Evolutionary conservation across 2,797 vertebrate species (phyloP).

Genomic region (Sylvilagus floridanus): DNA sequence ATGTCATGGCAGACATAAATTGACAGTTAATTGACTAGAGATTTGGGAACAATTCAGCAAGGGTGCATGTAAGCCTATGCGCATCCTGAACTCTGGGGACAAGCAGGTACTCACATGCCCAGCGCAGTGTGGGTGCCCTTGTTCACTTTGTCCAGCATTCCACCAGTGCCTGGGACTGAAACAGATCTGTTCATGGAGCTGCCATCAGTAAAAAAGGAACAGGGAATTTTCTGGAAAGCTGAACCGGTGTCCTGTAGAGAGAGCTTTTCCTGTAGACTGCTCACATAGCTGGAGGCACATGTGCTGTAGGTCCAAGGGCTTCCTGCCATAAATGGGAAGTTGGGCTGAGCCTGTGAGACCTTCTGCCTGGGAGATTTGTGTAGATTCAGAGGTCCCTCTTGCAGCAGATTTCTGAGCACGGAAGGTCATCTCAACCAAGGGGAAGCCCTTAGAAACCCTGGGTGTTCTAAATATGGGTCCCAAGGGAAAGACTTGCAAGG

Average conservation of each 20-base stretch:
- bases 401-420: background rate
- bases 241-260: background rate
- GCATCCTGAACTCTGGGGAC: background rate
- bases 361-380: background rate
- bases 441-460: background rate
- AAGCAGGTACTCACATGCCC: background rate
- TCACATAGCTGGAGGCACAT: background rate
- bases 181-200: background rate
- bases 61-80: background rate
- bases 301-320: background rate
- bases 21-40: constrained; percentile 49
- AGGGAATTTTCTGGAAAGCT: background rate
- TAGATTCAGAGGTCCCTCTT: background rate
- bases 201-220: background rate
- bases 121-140: background rate
- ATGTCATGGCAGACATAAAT: constrained; percentile 43
- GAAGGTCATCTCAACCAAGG: background rate
- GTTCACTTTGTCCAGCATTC: background rate
- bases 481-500: background rate
- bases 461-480: background rate
- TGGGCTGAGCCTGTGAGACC: background rate
- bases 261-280: background rate
- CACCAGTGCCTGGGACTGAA: background rate
- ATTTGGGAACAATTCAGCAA: background rate
- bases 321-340: background rate